A percentile compares a stretch with the other conserved stretches of the same genome.
phyloP scores from a whole-genome alignment of 2,113 vertebrate genomes.

The Corapipo altera region DNA sequence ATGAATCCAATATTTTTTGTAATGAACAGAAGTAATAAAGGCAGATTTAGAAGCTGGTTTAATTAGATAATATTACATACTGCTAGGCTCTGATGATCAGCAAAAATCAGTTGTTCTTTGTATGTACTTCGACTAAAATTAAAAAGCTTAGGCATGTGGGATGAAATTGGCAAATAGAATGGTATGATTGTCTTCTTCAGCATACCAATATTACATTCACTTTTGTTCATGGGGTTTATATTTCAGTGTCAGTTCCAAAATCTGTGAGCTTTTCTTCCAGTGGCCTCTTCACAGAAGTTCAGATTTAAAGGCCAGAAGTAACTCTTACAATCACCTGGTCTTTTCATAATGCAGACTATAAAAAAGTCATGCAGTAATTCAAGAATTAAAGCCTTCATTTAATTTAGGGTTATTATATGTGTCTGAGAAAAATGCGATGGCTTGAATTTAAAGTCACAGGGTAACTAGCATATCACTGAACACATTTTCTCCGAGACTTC shows the following conservation, averaged over 20 bases:
- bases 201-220: not conserved
- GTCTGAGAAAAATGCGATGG: not conserved
- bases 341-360: slow-evolving; percentile 10
- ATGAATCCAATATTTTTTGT: not conserved
- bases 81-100: not conserved
- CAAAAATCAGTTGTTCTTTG: not conserved
- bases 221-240: not conserved
- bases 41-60: not conserved
- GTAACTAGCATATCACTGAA: not conserved
- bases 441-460: not conserved
- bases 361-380: not conserved
- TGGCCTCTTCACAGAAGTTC: not conserved
- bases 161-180: not conserved
- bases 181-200: not conserved
- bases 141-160: not conserved
- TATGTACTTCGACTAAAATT: not conserved
- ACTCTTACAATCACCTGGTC: not conserved
- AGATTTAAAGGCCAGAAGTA: slow-evolving; percentile 18
- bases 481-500: not conserved
- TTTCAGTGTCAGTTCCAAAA: not conserved
- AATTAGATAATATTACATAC: not conserved
- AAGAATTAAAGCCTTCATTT: not conserved
- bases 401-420: not conserved
- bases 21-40: not conserved
- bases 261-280: not conserved